Conservation (phyloP, 1,140 invertebrate species). For the Pogonomyrmex californicus region DNA sequence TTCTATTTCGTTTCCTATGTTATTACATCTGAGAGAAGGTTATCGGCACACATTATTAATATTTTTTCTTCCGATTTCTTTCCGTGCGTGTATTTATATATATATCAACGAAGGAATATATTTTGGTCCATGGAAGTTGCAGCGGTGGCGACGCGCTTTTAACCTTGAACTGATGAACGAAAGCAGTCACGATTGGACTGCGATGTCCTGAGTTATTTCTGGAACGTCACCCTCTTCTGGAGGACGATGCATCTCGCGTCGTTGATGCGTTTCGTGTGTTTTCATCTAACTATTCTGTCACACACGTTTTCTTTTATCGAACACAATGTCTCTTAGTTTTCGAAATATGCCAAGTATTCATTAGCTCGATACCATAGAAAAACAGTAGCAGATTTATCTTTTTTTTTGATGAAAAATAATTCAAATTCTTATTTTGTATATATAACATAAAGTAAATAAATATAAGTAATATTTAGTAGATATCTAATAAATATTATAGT, state of each 20-base stretch:
- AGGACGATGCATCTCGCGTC: slow-evolving; percentile 55
- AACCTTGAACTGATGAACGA: slow-evolving; percentile 84
- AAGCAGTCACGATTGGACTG: slow-evolving; percentile 69
- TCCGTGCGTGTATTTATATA: slow-evolving; percentile 77
- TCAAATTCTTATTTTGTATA: not conserved
- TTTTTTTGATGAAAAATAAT: not conserved
- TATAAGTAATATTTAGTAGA: not conserved
- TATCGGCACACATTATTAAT: slow-evolving; percentile 72
- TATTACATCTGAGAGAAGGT: slow-evolving; percentile 72
- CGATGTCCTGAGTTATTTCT: slow-evolving; percentile 77
- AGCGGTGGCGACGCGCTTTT: slow-evolving; percentile 74
- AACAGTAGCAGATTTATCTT: slow-evolving; percentile 8
- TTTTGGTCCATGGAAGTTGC: slow-evolving; percentile 77
- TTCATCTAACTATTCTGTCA: slow-evolving; percentile 58
- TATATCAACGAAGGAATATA: slow-evolving; percentile 72
- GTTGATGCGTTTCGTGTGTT: slow-evolving; percentile 57
- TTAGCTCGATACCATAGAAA: not conserved
- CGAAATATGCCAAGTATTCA: not conserved
- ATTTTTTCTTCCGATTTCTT: slow-evolving; percentile 32
- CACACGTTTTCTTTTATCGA: not conserved
- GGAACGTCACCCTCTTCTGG: slow-evolving; percentile 71
- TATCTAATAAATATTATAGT: not conserved
- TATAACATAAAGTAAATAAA: not conserved
- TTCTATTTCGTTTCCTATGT: slow-evolving; percentile 26
- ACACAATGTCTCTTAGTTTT: not conserved